These are phyloP conservation scores for Abrostola triplasia DNA, from an alignment of 2,888 invertebrate genomes.

Conservation along the genomic window DNA sequence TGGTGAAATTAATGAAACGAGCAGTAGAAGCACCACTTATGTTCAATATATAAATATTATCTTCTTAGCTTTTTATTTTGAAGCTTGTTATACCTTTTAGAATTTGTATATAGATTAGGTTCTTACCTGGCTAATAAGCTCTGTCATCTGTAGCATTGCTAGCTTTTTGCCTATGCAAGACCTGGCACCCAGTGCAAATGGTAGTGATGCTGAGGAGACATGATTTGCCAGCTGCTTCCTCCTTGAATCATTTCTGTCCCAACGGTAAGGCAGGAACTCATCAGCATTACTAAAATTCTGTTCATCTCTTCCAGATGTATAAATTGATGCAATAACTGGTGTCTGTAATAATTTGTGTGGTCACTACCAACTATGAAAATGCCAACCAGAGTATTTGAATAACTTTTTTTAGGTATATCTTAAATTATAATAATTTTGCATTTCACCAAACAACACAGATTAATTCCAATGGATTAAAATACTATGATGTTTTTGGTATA, in stretches of 20 bases:
- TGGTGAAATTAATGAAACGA: constrained; percentile 20
- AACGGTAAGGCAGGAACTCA: constrained; percentile 92
- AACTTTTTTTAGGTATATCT: no score
- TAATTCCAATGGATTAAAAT: constrained; percentile 33
- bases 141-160: constrained; percentile 92
- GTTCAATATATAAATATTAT: no score
- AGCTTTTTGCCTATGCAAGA: constrained; percentile 95
- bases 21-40: background rate
- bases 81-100: no score
- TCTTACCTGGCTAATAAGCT: constrained; percentile 90
- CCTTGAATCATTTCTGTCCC: constrained; percentile 89
- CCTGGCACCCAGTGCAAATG: constrained; percentile 94
- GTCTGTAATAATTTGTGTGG: constrained; percentile 87
- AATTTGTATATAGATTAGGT: constrained; percentile 11
- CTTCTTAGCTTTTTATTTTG: no score
- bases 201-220: constrained; percentile 91
- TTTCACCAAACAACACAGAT: no score
- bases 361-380: background rate
- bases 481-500: constrained; percentile 71
- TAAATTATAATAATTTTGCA: no score
- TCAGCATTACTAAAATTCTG: constrained; percentile 91
- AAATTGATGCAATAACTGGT: constrained; percentile 94
- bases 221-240: constrained; percentile 82
- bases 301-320: constrained; percentile 93
- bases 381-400: no score